Conservation (phyloP, 2,797 vertebrate genomes). For the Characodon lateralis region DNA sequence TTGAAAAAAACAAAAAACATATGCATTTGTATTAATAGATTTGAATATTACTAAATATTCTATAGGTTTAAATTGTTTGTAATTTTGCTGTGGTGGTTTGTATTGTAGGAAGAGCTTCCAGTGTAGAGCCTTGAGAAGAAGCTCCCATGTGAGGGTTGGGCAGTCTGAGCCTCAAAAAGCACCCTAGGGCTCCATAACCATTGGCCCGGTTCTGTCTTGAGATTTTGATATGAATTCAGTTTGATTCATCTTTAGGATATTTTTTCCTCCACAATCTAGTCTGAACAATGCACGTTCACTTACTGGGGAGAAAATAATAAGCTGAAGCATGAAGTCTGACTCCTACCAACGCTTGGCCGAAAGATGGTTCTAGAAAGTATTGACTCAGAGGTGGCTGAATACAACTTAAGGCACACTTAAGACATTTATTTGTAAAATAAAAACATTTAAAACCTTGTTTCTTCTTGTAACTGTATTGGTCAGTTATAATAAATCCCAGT, state of each 20-base stretch:
- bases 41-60: not conserved
- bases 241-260: not conserved
- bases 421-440: too few relatives aligned
- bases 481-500: too few relatives aligned
- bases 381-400: too few relatives aligned
- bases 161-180: not conserved
- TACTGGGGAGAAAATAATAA: too few relatives aligned
- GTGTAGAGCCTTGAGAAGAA: not conserved
- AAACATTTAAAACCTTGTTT: too few relatives aligned
- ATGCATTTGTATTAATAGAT: not conserved
- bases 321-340: not conserved
- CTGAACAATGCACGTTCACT: too few relatives aligned
- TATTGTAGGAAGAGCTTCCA: not conserved
- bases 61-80: not conserved
- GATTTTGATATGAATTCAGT: not conserved
- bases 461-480: too few relatives aligned
- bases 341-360: too few relatives aligned
- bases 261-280: too few relatives aligned
- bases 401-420: too few relatives aligned
- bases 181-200: not conserved
- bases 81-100: not conserved
- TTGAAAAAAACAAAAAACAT: too few relatives aligned
- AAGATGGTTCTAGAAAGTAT: too few relatives aligned
- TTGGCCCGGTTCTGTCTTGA: not conserved
- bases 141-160: not conserved